phyloP scores from a whole-genome alignment of 2,888 invertebrate species.

The Machimus rusticus region DNA sequence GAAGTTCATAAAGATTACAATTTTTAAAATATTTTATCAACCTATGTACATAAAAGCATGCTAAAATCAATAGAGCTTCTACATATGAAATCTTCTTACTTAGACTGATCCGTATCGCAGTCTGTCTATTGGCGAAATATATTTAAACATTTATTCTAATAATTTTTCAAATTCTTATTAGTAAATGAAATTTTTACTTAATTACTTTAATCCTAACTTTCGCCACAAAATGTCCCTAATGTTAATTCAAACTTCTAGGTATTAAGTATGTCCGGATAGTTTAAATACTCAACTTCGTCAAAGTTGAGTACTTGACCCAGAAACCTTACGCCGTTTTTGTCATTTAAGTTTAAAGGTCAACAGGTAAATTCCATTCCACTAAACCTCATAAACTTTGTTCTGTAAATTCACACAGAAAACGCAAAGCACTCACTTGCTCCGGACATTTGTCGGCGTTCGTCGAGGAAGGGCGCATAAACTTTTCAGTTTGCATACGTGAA shows the following conservation, averaged over 20 bases:
- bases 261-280: background rate
- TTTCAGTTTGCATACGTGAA: background rate
- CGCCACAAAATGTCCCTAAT: background rate
- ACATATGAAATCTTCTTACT: too few relatives aligned
- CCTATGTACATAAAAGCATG: too few relatives aligned
- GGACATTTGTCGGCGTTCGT: background rate
- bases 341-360: background rate
- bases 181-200: too few relatives aligned
- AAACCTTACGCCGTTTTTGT: background rate
- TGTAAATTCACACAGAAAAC: background rate
- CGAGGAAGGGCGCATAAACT: background rate
- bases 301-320: background rate
- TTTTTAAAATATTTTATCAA: too few relatives aligned
- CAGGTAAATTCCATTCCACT: background rate
- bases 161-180: too few relatives aligned
- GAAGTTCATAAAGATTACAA: too few relatives aligned
- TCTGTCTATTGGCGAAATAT: too few relatives aligned
- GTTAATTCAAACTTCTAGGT: background rate
- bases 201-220: too few relatives aligned
- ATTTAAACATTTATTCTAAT: too few relatives aligned
- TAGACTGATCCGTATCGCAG: too few relatives aligned
- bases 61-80: too few relatives aligned
- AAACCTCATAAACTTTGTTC: background rate
- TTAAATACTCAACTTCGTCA: background rate
- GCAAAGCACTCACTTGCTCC: background rate